Base-by-base conservation (phyloP, 2,797 vertebrate genomes). In the Coranthus polyacanthus region DNA sequence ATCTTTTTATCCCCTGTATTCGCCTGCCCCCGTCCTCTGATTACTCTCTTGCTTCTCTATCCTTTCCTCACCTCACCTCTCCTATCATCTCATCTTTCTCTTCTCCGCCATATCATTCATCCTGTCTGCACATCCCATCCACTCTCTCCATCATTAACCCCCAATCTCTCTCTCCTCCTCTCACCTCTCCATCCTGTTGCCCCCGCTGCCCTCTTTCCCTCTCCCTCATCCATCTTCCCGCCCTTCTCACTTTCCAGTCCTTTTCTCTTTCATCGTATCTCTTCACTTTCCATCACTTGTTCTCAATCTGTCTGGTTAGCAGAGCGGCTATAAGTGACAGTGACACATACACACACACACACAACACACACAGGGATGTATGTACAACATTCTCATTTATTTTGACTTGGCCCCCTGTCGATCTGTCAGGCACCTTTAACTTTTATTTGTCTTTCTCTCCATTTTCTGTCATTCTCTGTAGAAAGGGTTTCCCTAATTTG, bases 91-190 rank as follows among this genome's bases (percentile, higher is more conserved):
- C 69, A 68, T 84, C 70, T 64, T 57, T 72, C 49, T 74, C 50
- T 61, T 45, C 46, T 65, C 49, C 63, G 52, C 47, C 36, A 6
- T 75, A 83, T 88, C 72, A 63, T 43, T 81, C 79, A 83, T 77
- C 57, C 79, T 85, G 82, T 70, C 81, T 36, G 6, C 55, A 41
- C 15, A 15, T 65, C 62, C 54, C 60, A 44, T 75, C 65, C 65
- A 56, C 64, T 84, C 85, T 81, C 73, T 83, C 80, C 61, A 81
- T 81, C 81, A 80, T 82, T 89, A 79, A 79, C 72, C 78, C 75
- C 63, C 59, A 20, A 57, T 82, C 78, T 81, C 45, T 75, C 67
- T 37, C 47, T 65, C 62, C 67, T 82, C 56, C 63, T 64, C 58
- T 63, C 36, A 42, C 78, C 69, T 54, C 73, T 74, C 82, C 68